Percentiles rank a stretch among this genome's conserved stretches.
Conservation (phyloP, 2,113 vertebrate species). For the Cephalophus harveyi region DNA sequence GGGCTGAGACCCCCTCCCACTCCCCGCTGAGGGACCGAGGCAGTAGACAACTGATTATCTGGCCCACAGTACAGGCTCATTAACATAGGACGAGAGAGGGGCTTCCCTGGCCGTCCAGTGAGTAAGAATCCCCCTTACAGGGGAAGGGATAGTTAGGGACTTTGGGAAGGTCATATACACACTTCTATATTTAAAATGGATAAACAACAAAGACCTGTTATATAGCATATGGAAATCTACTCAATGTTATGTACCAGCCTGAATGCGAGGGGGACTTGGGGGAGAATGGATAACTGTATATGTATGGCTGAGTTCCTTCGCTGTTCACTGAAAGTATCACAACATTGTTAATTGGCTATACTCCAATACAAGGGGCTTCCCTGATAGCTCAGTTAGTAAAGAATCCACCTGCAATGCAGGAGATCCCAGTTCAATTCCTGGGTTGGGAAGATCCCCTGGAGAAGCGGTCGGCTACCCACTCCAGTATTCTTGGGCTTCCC, state of each 20-base stretch:
- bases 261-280: not conserved
- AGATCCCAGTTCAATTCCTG: not conserved
- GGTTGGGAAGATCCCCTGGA: not conserved
- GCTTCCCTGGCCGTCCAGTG: not conserved
- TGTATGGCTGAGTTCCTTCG: not conserved
- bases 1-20: no score
- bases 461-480: not conserved
- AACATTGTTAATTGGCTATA: not conserved
- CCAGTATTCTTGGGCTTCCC: not conserved
- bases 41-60: not conserved
- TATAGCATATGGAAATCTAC: not conserved
- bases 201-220: not conserved
- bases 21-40: not conserved
- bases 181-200: not conserved
- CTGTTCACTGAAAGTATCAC: not conserved
- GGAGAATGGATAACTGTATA: not conserved
- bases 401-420: not conserved
- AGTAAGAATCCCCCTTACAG: not conserved
- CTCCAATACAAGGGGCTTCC: not conserved
- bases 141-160: not conserved
- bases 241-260: not conserved
- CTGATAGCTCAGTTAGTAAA: not conserved
- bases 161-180: not conserved
- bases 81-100: not conserved
- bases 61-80: fast-evolving